These are phyloP conservation scores for Thera obeliscata DNA, from an alignment of 2,888 invertebrate species.

Conservation along the genomic window DNA sequence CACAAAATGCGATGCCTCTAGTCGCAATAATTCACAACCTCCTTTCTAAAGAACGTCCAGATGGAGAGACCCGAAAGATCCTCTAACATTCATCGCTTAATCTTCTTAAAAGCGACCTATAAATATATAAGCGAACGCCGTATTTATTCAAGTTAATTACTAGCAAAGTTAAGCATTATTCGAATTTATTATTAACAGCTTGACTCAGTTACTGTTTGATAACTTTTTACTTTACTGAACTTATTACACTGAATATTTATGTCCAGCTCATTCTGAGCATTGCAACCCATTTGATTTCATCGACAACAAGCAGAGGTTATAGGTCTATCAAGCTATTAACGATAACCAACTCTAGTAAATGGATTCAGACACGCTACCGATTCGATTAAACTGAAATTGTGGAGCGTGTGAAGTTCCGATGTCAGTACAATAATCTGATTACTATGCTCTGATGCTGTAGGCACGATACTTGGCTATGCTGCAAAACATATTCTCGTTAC, in stretches of 20 bases:
- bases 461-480: slow-evolving; percentile 2
- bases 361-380: slow-evolving; percentile 19
- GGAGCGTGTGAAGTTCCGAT: slow-evolving; percentile 30
- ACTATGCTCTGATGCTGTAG: slow-evolving; percentile 18
- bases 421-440: slow-evolving; percentile 32
- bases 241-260: slow-evolving; percentile 9
- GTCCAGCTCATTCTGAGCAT: background rate
- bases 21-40: slow-evolving; percentile 60
- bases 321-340: slow-evolving; percentile 1
- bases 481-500: background rate
- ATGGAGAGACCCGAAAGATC: slow-evolving; percentile 48
- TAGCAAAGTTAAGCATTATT: slow-evolving; percentile 38
- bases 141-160: slow-evolving; percentile 50
- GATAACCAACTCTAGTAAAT: slow-evolving; percentile 13
- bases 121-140: slow-evolving; percentile 52
- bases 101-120: slow-evolving; percentile 58
- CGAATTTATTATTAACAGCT: slow-evolving; percentile 34
- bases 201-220: slow-evolving; percentile 26
- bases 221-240: slow-evolving; percentile 16
- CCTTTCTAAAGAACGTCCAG: slow-evolving; percentile 51
- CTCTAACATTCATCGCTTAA: slow-evolving; percentile 60
- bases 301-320: background rate
- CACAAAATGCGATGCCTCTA: slow-evolving; percentile 44
- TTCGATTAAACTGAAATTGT: slow-evolving; percentile 23
- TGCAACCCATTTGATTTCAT: background rate